Evolutionary conservation across 2,888 invertebrate genomes (phyloP).

Genomic region (Platerodrilus igneus): DNA sequence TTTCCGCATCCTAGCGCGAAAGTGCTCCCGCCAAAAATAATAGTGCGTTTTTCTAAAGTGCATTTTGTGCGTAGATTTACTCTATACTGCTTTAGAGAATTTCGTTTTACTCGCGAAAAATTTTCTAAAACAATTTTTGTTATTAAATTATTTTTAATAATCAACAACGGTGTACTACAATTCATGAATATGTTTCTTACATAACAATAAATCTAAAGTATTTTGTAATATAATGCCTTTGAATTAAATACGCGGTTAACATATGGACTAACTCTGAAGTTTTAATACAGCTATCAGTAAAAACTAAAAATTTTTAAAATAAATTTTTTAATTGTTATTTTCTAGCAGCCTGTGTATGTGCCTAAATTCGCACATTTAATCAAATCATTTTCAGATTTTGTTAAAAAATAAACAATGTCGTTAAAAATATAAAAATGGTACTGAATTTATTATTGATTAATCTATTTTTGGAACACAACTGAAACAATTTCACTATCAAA

Average conservation of each 20-base stretch:
- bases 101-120: constrained; percentile 1
- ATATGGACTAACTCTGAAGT: background rate
- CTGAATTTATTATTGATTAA: constrained; percentile 40
- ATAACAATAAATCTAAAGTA: background rate
- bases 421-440: constrained; percentile 31
- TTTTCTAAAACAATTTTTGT: no score
- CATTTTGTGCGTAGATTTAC: constrained; percentile 23
- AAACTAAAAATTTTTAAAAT: background rate
- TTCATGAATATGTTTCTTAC: no score
- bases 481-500: constrained; percentile 36
- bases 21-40: constrained; percentile 36
- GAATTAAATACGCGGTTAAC: background rate
- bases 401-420: constrained; percentile 5
- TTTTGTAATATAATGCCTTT: background rate
- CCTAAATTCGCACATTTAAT: background rate
- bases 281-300: background rate
- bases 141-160: no score
- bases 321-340: background rate
- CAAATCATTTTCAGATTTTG: constrained; percentile 1
- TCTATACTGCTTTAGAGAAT: no score
- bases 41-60: constrained; percentile 29
- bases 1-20: constrained; percentile 36
- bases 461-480: constrained; percentile 39
- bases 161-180: no score
- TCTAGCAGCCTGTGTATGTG: no score